Percentiles rank a stretch among this genome's conserved stretches.
phyloP scores from a whole-genome alignment of 2,888 invertebrate species.

The Mythimna vitellina region DNA sequence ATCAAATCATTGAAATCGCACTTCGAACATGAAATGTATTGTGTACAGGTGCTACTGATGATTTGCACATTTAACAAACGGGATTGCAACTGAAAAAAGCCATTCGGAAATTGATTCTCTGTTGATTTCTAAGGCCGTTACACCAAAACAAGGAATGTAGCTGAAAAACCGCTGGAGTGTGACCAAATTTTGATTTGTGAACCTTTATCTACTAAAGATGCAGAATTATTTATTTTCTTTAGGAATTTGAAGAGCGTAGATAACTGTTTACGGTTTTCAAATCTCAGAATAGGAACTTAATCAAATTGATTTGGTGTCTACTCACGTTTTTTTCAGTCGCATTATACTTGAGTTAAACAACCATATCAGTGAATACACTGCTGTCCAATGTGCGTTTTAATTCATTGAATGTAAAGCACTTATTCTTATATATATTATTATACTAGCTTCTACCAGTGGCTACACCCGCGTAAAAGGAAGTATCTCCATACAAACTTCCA shows the following conservation, averaged over 20 bases:
- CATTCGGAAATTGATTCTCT: slow-evolving; percentile 54
- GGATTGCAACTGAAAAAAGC: slow-evolving; percentile 47
- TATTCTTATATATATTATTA: too few relatives aligned
- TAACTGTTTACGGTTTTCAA: slow-evolving; percentile 27
- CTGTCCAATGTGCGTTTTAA: neutral
- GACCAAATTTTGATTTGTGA: slow-evolving; percentile 46
- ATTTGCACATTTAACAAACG: slow-evolving; percentile 59
- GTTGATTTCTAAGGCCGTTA: slow-evolving; percentile 34
- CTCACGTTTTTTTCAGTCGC: slow-evolving; percentile 6
- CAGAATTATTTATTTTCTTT: slow-evolving; percentile 28
- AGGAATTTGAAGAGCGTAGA: slow-evolving; percentile 14
- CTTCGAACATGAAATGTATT: slow-evolving; percentile 27
- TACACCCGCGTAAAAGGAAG: too few relatives aligned
- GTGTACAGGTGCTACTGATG: slow-evolving; percentile 42
- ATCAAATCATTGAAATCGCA: slow-evolving; percentile 51
- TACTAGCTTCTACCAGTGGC: too few relatives aligned
- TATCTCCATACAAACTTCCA: too few relatives aligned
- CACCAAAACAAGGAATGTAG: slow-evolving; percentile 44
- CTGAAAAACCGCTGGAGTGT: slow-evolving; percentile 37
- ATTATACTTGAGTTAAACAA: neutral
- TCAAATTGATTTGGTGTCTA: slow-evolving; percentile 33
- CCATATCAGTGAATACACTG: neutral
- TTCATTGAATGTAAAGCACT: neutral
- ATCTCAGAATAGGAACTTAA: slow-evolving; percentile 20
- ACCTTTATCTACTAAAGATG: slow-evolving; percentile 48